Conservation (phyloP, 2,113 vertebrate species). For the Centropus bengalensis region DNA sequence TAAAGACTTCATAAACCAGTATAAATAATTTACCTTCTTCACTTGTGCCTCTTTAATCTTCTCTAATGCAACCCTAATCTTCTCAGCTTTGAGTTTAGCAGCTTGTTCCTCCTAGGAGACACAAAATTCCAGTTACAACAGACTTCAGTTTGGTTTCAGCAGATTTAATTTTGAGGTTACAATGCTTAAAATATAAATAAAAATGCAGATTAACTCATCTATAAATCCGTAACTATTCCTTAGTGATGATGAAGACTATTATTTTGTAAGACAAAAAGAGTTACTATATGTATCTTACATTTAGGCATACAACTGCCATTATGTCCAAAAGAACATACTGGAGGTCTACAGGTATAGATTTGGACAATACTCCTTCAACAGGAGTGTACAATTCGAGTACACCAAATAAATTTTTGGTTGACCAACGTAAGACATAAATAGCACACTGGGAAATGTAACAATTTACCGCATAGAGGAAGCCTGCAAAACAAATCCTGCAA, state of each 20-base stretch:
- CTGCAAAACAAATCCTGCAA: neutral
- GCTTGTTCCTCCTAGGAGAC: conserved; percentile 93
- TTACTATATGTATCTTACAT: neutral
- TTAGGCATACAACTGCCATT: neutral
- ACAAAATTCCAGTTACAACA: conserved; percentile 44
- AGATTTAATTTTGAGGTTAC: neutral
- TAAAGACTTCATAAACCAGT: neutral
- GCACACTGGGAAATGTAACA: neutral
- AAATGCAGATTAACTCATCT: neutral
- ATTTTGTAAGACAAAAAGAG: neutral
- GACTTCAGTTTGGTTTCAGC: neutral
- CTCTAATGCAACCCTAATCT: conserved; percentile 95
- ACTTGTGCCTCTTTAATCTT: conserved; percentile 99
- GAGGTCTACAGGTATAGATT: neutral
- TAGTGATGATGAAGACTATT: neutral
- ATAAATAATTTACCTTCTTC: conserved; percentile 87
- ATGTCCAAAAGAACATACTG: neutral
- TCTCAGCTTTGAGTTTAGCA: conserved; percentile 96
- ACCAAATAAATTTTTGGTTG: neutral
- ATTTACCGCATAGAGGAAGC: neutral
- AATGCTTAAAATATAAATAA: neutral
- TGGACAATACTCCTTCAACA: neutral
- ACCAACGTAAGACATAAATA: neutral
- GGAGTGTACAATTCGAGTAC: neutral
- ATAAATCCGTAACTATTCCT: neutral